A percentile compares a stretch with the other conserved stretches of the same genome.
Conservation (phyloP, 2,888 invertebrate genomes). For the Scelioninae gen. 2 region DNA sequence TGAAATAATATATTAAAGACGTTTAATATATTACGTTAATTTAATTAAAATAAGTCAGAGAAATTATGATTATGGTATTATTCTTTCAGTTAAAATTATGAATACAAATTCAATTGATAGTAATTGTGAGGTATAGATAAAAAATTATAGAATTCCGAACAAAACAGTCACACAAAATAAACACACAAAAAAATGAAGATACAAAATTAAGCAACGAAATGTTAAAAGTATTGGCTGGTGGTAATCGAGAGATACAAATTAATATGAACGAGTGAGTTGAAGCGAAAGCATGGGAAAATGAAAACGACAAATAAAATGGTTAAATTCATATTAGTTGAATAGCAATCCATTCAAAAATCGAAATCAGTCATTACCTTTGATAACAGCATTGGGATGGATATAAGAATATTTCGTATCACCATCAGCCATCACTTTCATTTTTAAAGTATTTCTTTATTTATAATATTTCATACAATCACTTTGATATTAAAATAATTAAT, state of each 20-base stretch:
- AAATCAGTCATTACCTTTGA: constrained; percentile 60
- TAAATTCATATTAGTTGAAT: constrained; percentile 59
- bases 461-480: constrained; percentile 58
- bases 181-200: background rate
- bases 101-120: no score
- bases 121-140: background rate
- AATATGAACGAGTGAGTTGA: constrained; percentile 50
- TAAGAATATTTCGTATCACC: constrained; percentile 59
- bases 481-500: constrained; percentile 41
- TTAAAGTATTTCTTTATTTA: constrained; percentile 59
- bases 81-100: no score
- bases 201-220: constrained; percentile 35
- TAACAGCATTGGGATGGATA: constrained; percentile 48
- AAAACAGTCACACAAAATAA: background rate
- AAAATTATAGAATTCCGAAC: background rate
- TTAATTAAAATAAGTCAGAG: no score
- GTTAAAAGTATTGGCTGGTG: constrained; percentile 63
- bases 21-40: no score
- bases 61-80: no score
- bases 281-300: constrained; percentile 59
- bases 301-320: constrained; percentile 56
- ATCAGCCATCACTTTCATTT: constrained; percentile 62
- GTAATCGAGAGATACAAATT: constrained; percentile 58
- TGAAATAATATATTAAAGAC: no score
- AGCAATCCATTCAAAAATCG: constrained; percentile 61